A percentile compares a stretch with the other conserved stretches of the same genome.
These are phyloP conservation scores for Phyllopteryx taeniolatus DNA, from an alignment of 2,113 vertebrate genomes.

Conservation along the genomic window DNA sequence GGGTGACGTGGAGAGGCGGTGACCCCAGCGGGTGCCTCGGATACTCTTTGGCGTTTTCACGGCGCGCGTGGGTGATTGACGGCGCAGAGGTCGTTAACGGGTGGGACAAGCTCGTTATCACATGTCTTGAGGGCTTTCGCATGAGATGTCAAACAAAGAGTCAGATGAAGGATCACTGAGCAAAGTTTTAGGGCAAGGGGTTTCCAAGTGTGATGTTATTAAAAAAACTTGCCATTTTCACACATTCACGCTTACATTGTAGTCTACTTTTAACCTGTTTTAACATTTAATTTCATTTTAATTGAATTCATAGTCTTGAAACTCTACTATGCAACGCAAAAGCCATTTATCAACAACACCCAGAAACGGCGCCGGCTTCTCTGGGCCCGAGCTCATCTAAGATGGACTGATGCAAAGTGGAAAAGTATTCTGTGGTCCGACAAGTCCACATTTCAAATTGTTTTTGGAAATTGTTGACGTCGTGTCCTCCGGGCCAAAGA, in stretches of 20 bases:
- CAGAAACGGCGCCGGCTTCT: too few species aligned
- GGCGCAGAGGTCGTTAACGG: not conserved
- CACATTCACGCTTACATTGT: not conserved
- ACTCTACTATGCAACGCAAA: too few species aligned
- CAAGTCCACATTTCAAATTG: too few species aligned
- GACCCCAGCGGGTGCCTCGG: not conserved
- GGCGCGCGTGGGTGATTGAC: not conserved
- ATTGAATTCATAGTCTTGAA: not conserved
- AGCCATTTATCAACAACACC: too few species aligned
- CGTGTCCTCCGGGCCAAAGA: too few species aligned
- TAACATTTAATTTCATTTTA: not conserved
- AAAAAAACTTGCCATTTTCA: not conserved
- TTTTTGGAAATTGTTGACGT: too few species aligned
- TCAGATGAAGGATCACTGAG: not conserved
- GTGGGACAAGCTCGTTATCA: not conserved
- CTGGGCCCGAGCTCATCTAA: too few species aligned
- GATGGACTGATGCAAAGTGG: too few species aligned
- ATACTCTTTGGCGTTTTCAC: slow-evolving; percentile 26
- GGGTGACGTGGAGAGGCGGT: slow-evolving; percentile 28
- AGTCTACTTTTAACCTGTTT: not conserved
- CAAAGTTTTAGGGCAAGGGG: not conserved
- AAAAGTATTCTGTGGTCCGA: too few species aligned
- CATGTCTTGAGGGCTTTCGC: not conserved
- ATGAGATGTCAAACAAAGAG: slow-evolving; percentile 3
- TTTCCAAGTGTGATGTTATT: not conserved